A percentile compares a stretch with the other conserved stretches of the same genome.
phyloP scores from a whole-genome alignment of 2,797 vertebrate genomes.

The Delichon dasypus region DNA sequence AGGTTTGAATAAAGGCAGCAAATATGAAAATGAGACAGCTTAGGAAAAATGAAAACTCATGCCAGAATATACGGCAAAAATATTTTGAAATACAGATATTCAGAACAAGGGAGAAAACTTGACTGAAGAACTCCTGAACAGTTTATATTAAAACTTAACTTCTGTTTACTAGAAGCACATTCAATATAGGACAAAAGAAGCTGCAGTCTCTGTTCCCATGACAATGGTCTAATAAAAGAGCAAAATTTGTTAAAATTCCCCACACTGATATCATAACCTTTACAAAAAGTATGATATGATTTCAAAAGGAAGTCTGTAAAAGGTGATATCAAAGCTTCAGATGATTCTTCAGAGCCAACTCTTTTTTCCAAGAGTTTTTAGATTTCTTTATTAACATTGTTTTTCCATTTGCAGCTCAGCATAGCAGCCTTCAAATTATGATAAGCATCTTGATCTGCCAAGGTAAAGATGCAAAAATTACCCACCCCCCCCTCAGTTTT shows the following conservation, averaged over 20 bases:
- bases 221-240: not conserved
- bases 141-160: not conserved
- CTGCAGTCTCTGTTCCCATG: not conserved
- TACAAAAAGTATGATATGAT: not conserved
- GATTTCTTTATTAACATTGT: not conserved
- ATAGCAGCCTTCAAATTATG: not conserved
- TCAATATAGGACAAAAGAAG: not conserved
- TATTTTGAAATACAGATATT: conserved; percentile 31
- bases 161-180: conserved; percentile 1
- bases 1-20: conserved; percentile 30
- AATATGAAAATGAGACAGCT: conserved; percentile 9
- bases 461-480: not conserved
- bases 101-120: not conserved
- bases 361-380: not conserved
- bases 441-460: not conserved
- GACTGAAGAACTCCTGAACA: not conserved
- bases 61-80: conserved; percentile 19
- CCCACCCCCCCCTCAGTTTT: not conserved
- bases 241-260: not conserved
- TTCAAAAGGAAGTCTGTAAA: not conserved
- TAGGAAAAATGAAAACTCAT: conserved; percentile 12
- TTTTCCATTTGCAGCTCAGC: not conserved
- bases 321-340: not conserved
- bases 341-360: not conserved
- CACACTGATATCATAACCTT: not conserved